Base-by-base conservation (phyloP, 2,113 vertebrate species). In the Enhydra lutris region DNA sequence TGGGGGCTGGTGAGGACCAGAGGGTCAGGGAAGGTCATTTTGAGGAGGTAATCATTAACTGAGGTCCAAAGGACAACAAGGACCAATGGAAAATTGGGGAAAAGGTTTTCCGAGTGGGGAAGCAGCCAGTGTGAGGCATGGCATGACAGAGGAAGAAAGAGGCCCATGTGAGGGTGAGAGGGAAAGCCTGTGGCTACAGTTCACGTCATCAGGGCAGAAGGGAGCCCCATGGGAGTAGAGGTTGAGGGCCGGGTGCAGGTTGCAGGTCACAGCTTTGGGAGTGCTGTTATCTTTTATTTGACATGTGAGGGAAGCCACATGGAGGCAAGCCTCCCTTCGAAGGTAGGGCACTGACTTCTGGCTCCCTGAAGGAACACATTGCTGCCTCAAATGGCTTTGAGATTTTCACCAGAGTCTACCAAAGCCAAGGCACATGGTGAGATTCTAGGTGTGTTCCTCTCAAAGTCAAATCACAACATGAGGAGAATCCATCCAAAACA, bases 181-280 rank as follows among this genome's bases (percentile, higher is more conserved):
- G n/a, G 89, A 21, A 50, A 23, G 45, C 34, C 47, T 34, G 17
- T 23, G 18, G 65, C 63, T 29, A 29, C 14, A 21, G 61, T 10
- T 31, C 31, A 23, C 2, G 3, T 26, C 6, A 14, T 65, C 13
- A 17, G 50, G 45, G 21, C 47, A 31, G 52, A 20, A 3, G 20
- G 45, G 12, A 29, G 20, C 4, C 1, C 14, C 14, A 9, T 34
- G 1, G 4, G 1, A 36, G 24, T 8, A 55, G 57, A 50, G 59
- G 21, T 34, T 4, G 15, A 61, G 26, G 34, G 29, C 17, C 6
- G 0, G 7, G 31, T 15, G 9, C 29, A 17, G 31, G 12, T 34
- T 4, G 4, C 4, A 9, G 20, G 3, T 31, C 29, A 4, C 31
- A 7, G 1, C 4, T 26, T 20, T 63, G 36, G 15, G 61, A 52